Base-by-base conservation (phyloP, 2,888 invertebrate genomes). In the Beris chalybata region DNA sequence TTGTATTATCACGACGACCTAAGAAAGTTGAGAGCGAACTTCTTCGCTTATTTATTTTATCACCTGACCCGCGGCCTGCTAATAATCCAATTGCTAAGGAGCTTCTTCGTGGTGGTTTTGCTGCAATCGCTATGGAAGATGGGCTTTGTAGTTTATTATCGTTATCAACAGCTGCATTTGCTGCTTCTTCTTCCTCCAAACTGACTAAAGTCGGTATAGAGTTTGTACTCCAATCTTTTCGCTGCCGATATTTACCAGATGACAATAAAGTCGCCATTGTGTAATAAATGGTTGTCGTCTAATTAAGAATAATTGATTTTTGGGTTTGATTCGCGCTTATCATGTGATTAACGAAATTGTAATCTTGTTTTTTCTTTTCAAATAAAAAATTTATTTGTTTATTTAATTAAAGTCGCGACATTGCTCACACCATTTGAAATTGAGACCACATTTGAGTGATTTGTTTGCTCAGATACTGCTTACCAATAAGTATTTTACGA, bases 11-110 rank as follows among this genome's bases (percentile, higher is more conserved):
- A 63, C 78, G 78, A 70, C 82, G 72, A 71, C 77, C 71, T 67
- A 81, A 70, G 68, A 81, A 77, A 22, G 77, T 77, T 74, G 77
- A 83, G 76, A 74, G 83, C 38, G 81, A 81, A 70, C 81, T 81
- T 71, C 81, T 79, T 70, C 81, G 72, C 73, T 81, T 81, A 64
- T 77, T 74, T 68, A 70, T 73, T 57, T 73, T 73, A 70, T 78
- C 76, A 30, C 69, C 68, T 13, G 61, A 13, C 4, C 58, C 58
- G 68, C 77, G 76, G 22, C 69, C 69, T 57, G 76, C 74, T 70
- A 79, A 75, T 53, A 80, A 73, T 3, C 78, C 75, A 71, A 78
- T 71, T 1, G 78, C 80, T 67, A 81, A 71, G 63, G 80, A 80
- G 69, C 80, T 81, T 69, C 81, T 78, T 31, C 81, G 73, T 13